These are phyloP conservation scores for Pollimyrus isidori DNA, from an alignment of 2,113 vertebrate species.

Conservation along the genomic window DNA sequence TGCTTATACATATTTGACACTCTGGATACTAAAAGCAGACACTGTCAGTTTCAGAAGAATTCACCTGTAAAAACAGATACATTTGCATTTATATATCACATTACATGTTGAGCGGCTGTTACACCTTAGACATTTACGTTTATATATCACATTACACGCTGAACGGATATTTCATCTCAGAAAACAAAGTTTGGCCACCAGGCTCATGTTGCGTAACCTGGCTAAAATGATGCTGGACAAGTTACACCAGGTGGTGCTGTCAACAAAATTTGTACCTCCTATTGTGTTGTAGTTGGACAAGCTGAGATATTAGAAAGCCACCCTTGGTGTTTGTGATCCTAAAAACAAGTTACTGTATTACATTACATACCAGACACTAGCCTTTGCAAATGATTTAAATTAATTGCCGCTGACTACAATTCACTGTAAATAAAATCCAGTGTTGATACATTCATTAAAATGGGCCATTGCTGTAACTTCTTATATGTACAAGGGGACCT, in stretches of 20 bases:
- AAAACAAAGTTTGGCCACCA: not conserved
- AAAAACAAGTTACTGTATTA: not conserved
- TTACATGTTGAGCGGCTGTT: not conserved
- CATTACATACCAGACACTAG: not conserved
- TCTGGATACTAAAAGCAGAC: not conserved
- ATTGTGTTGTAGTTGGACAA: not conserved
- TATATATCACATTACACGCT: not conserved
- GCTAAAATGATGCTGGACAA: not conserved
- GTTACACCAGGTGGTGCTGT: not conserved
- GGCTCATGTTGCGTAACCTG: not conserved
- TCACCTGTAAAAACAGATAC: not conserved
- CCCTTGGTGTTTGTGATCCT: not conserved
- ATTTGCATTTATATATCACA: not conserved
- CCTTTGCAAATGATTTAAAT: not conserved
- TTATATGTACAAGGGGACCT: not conserved
- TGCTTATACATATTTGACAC: not conserved
- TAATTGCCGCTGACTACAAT: not conserved
- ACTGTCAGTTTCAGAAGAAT: not conserved
- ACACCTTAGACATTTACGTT: not conserved
- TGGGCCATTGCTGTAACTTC: not conserved
- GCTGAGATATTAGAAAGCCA: not conserved
- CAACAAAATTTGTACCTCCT: not conserved
- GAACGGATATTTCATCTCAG: not conserved
- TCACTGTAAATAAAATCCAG: not conserved
- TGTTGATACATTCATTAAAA: not conserved